Conservation (phyloP, 2,113 vertebrate genomes). For the Chauna torquata region DNA sequence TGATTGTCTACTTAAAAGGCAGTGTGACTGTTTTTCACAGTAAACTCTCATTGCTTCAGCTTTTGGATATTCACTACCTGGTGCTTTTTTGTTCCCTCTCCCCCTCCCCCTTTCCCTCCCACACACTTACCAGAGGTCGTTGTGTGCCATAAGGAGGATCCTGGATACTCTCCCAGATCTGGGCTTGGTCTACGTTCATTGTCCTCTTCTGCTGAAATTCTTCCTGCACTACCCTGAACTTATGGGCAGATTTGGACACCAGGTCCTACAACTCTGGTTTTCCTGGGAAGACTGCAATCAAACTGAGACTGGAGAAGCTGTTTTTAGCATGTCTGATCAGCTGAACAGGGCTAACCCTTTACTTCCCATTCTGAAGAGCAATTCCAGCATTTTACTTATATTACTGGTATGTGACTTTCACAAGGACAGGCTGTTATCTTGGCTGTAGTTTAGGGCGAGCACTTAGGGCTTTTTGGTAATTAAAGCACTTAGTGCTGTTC, state of each 20-base stretch:
- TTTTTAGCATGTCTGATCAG: background rate
- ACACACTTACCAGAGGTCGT: constrained; percentile 66
- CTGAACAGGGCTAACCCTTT: constrained; percentile 62
- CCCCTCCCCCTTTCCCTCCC: background rate
- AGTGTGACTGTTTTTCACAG: background rate
- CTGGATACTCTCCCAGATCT: constrained; percentile 77
- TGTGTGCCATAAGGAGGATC: constrained; percentile 81
- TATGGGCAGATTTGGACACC: constrained; percentile 81
- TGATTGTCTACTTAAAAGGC: constrained; percentile 36
- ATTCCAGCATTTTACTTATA: constrained; percentile 79
- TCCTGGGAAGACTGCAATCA: constrained; percentile 64
- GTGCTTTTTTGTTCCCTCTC: constrained; percentile 21
- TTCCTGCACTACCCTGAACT: constrained; percentile 85
- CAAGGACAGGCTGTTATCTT: background rate
- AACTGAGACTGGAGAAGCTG: constrained; percentile 15
- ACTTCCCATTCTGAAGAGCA: constrained; percentile 79
- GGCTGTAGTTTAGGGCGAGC: background rate
- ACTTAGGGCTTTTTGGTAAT: background rate
- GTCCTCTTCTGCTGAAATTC: constrained; percentile 84
- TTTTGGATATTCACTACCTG: background rate
- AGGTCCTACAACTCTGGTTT: constrained; percentile 86
- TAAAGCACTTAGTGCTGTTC: background rate
- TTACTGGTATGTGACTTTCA: constrained; percentile 83
- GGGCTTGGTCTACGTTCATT: constrained; percentile 82
- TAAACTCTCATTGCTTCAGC: background rate